Evolutionary conservation across 2,888 invertebrate genomes (phyloP).

Genomic region (Phengaris arion): DNA sequence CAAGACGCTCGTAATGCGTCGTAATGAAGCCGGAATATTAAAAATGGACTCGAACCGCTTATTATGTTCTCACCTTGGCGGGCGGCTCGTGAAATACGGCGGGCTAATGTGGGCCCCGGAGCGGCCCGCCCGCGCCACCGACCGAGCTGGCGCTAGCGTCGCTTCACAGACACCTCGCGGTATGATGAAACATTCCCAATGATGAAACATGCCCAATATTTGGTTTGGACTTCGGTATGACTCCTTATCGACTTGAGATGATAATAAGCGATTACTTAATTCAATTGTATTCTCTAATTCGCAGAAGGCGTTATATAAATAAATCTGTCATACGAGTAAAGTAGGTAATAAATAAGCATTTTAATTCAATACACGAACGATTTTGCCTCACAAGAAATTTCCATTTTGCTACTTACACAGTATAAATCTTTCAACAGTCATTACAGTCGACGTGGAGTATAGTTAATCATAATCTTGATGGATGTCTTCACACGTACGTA

Average conservation of each 20-base stretch:
- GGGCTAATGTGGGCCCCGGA: slow-evolving; percentile 67
- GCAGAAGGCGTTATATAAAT: background rate
- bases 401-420: slow-evolving; percentile 14
- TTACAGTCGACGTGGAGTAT: slow-evolving; percentile 15
- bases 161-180: slow-evolving; percentile 35
- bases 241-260: background rate
- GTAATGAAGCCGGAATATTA: slow-evolving; percentile 79
- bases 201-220: slow-evolving; percentile 29
- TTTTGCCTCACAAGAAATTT: slow-evolving; percentile 15
- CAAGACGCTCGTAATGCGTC: slow-evolving; percentile 78
- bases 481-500: slow-evolving; percentile 44
- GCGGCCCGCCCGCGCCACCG: slow-evolving; percentile 45
- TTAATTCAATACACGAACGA: slow-evolving; percentile 1
- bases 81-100: slow-evolving; percentile 73
- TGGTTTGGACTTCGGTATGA: background rate
- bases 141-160: slow-evolving; percentile 45
- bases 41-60: slow-evolving; percentile 76
- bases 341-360: slow-evolving; percentile 21
- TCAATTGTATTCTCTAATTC: background rate
- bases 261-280: background rate
- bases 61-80: slow-evolving; percentile 79
- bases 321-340: background rate
- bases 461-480: slow-evolving; percentile 37
- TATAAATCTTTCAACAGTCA: slow-evolving; percentile 27
- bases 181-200: slow-evolving; percentile 30